phyloP scores from a whole-genome alignment of 1,140 invertebrate genomes.

The Macrobrachium nipponense region DNA sequence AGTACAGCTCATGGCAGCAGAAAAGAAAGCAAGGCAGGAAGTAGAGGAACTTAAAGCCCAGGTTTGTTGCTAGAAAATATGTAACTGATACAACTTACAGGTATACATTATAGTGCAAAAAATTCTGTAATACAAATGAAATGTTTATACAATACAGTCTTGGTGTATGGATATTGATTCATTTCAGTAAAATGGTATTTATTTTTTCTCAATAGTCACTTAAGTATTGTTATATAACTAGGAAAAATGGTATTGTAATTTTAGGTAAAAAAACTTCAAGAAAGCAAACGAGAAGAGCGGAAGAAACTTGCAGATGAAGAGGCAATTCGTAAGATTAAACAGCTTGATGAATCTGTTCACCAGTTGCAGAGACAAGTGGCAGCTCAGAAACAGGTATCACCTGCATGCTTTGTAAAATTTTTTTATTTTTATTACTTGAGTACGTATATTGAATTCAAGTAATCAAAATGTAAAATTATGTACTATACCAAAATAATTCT shows the following conservation, averaged over 20 bases:
- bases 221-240: no score
- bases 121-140: no score
- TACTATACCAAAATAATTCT: no score
- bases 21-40: constrained; percentile 90
- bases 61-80: constrained; percentile 44
- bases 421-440: neutral
- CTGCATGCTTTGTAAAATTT: neutral
- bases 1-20: constrained; percentile 94
- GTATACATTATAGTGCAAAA: neutral
- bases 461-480: no score
- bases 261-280: constrained; percentile 74
- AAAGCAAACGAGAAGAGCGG: constrained; percentile 90
- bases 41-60: constrained; percentile 84
- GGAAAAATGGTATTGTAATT: neutral
- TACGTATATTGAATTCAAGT: no score
- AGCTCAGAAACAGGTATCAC: constrained; percentile 79
- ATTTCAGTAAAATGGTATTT: no score
- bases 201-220: no score
- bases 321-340: constrained; percentile 93
- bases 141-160: no score
- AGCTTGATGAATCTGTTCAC: constrained; percentile 86
- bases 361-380: constrained; percentile 73
- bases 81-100: no score
- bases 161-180: no score
- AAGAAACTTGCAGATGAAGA: constrained; percentile 96